These are phyloP conservation scores for Diaperis boleti DNA, from an alignment of 2,888 invertebrate species.

Conservation along the genomic window DNA sequence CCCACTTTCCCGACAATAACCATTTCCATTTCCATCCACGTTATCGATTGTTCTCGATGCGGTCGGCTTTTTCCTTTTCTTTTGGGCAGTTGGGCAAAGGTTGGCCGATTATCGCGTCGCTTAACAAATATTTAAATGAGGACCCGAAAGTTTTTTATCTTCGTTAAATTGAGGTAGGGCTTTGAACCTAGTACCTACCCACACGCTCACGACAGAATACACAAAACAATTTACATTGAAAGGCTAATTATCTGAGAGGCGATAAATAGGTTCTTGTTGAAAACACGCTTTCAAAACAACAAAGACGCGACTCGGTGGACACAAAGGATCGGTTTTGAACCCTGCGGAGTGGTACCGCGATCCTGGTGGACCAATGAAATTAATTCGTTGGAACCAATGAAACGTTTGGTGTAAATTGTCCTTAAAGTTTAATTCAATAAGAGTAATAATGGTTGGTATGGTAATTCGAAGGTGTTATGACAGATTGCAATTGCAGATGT, in stretches of 20 bases:
- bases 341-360: no score
- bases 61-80: constrained; percentile 15
- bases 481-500: no score
- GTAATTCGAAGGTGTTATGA: no score
- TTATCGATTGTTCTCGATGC: constrained; percentile 25
- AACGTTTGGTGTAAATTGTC: no score
- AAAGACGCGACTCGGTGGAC: not conserved
- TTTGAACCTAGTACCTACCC: constrained; percentile 43
- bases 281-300: constrained; percentile 11
- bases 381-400: no score
- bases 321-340: not conserved
- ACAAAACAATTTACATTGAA: constrained; percentile 44
- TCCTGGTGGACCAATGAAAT: no score
- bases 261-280: constrained; percentile 33
- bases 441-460: no score
- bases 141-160: constrained; percentile 41
- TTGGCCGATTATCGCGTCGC: constrained; percentile 25
- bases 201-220: constrained; percentile 38
- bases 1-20: no score
- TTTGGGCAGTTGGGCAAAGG: constrained; percentile 38
- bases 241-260: constrained; percentile 42
- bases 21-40: constrained; percentile 34
- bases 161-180: constrained; percentile 49
- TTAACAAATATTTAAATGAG: constrained; percentile 33
- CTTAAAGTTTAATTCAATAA: no score